phyloP scores from a whole-genome alignment of 2,888 invertebrate species.

The Morinoia aosen region DNA sequence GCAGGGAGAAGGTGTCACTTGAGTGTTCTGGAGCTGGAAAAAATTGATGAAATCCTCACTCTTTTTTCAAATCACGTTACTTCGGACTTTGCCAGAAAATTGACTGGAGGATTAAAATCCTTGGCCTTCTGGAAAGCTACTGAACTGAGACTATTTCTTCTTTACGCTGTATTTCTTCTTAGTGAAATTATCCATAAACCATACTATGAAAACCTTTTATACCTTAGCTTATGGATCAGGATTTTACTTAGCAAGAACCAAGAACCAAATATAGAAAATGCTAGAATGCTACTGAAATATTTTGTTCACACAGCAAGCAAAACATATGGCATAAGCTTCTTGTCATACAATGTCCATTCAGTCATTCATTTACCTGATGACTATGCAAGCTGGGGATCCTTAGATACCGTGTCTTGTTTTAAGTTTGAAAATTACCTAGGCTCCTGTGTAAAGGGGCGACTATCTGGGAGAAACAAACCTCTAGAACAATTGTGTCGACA shows the following conservation, averaged over 20 bases:
- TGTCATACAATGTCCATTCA: no score
- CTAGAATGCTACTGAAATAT: not conserved
- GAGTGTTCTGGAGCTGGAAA: no score
- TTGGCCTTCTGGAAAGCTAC: no score
- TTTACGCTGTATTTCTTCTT: not conserved
- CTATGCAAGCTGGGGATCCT: no score
- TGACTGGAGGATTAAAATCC: not conserved
- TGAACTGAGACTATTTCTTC: not conserved
- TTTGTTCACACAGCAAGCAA: not conserved
- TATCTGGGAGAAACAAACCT: no score
- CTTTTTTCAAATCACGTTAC: not conserved
- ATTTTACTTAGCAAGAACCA: not conserved
- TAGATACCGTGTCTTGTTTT: no score
- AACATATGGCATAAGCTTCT: no score
- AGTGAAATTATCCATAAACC: not conserved
- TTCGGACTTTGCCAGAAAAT: not conserved
- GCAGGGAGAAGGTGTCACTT: not conserved
- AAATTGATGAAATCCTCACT: not conserved
- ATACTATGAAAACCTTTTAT: not conserved
- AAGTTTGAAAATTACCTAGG: no score
- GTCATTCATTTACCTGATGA: no score
- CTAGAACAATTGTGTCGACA: no score
- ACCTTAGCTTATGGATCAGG: not conserved
- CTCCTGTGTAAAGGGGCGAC: no score
- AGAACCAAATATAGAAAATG: not conserved